These are phyloP conservation scores for Oreortyx pictus DNA, from an alignment of 2,797 vertebrate genomes.

Conservation along the genomic window DNA sequence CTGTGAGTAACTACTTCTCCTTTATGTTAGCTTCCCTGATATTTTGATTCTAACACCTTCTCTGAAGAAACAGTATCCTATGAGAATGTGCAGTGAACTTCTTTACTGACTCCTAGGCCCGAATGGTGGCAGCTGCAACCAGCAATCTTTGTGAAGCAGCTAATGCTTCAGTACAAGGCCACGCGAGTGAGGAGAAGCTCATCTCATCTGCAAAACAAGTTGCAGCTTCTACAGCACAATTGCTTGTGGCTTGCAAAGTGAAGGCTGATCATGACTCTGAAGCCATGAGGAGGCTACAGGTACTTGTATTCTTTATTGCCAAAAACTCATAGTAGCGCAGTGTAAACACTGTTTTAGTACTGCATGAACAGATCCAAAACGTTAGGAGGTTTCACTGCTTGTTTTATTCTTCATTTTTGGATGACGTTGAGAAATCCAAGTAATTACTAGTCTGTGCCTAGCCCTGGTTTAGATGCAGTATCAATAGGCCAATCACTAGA, in stretches of 20 bases:
- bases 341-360: neutral
- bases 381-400: neutral
- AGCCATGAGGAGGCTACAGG: conserved; percentile 97
- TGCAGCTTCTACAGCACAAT: conserved; percentile 95
- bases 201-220: conserved; percentile 99
- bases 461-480: neutral
- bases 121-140: conserved; percentile 97
- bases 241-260: conserved; percentile 98
- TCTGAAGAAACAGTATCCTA: neutral
- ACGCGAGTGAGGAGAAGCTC: conserved; percentile 98
- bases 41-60: neutral
- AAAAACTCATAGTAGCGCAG: neutral
- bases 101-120: conserved; percentile 82
- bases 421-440: neutral
- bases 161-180: conserved; percentile 97
- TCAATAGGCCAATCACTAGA: neutral
- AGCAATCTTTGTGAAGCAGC: conserved; percentile 97
- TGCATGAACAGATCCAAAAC: neutral
- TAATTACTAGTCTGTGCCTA: neutral
- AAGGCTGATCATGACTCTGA: conserved; percentile 97
- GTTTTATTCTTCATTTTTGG: neutral
- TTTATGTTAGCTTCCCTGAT: neutral
- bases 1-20: conserved; percentile 83
- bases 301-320: conserved; percentile 56
- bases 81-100: neutral